Evolutionary conservation across 2,113 vertebrate species (phyloP), one percentile per base, ranked within the genome.

Genomic region (Tangachromis dhanisi): DNA sequence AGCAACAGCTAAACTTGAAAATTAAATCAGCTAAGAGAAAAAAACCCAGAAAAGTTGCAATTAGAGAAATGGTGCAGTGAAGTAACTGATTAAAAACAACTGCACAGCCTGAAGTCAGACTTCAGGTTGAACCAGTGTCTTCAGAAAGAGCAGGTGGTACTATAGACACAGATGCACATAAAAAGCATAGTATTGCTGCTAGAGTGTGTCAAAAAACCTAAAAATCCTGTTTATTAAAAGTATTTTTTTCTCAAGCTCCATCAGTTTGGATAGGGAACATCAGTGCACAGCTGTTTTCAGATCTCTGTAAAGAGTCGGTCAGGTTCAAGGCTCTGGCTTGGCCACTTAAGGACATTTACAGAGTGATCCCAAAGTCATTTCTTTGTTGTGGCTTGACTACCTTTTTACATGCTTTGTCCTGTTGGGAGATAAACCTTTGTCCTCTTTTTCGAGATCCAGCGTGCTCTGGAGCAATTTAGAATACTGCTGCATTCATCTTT

Each of bases 281-380:
- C 7, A 68, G 63, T 68, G 12, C 63, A 24, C n/a, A 40, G 63
- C 35, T 21, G 7, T 68, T 68, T 68, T 68, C 35, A 40, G 35
- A 68, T 68, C 63, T 68, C 63, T 68, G 19, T 24, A 38, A 8
- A 24, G 63, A 68, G 11, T 68, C n/a, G 0, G n/a, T 40, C n/a
- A 24, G 35, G 12, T 40, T 68, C 2, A 21, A 40, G 35, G 63
- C n/a, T 40, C 35, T 68, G 33, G 33, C 33, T 68, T 38, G 33
- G 63, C 33, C 63, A 68, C 63, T 66, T 38, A 38, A 38, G 63
- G 63, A 68, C 35, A 40, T 68, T 68, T 40, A 68, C 19, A 68
- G 19, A 68, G 63, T 68, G 63, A 21, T 68, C 3, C 1, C n/a
- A 24, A 14, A 68, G 35, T 40, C 11, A 68, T 40, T 40, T 21